Percentiles rank a stretch among this genome's conserved stretches.
Conservation (phyloP, 2,797 vertebrate genomes). For the Distichodus sexfasciatus region DNA sequence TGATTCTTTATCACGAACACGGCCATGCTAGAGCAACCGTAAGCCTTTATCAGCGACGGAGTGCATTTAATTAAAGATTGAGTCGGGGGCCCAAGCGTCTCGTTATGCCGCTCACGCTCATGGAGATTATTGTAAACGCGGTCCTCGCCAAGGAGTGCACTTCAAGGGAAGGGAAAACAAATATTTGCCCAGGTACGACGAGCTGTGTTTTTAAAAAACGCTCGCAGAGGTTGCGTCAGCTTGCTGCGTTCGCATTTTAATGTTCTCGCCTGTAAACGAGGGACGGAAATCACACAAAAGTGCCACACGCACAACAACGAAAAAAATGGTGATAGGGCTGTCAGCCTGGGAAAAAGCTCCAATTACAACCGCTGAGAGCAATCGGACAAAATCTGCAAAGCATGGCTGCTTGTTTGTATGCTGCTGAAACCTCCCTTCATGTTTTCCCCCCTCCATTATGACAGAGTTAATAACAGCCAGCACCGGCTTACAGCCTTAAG, state of each 20-base stretch:
- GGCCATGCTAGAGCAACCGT: constrained; percentile 50
- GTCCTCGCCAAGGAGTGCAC: constrained; percentile 78
- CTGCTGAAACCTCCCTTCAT: constrained; percentile 46
- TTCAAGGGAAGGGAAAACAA: constrained; percentile 78
- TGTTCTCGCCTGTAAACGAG: constrained; percentile 73
- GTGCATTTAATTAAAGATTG: constrained; percentile 74
- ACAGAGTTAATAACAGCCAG: constrained; percentile 48
- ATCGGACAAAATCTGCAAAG: constrained; percentile 52
- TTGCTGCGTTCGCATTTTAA: constrained; percentile 53
- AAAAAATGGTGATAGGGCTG: constrained; percentile 49
- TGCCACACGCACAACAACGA: constrained; percentile 46
- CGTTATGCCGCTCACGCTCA: constrained; percentile 40
- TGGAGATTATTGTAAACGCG: constrained; percentile 81
- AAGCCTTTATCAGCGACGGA: constrained; percentile 60
- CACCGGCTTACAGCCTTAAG: constrained; percentile 45
- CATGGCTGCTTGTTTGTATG: constrained; percentile 54
- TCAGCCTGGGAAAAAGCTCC: constrained; percentile 55
- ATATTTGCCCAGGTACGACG: constrained; percentile 77
- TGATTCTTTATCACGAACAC: constrained; percentile 54
- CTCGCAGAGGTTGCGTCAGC: constrained; percentile 23
- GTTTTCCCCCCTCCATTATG: constrained; percentile 40
- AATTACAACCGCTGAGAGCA: constrained; percentile 64
- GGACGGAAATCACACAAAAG: constrained; percentile 73
- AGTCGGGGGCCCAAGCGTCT: constrained; percentile 55
- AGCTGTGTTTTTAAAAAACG: constrained; percentile 80